Evolutionary conservation across 2,888 invertebrate species (phyloP), one percentile per base, ranked within the genome.

Genomic region (Acanthacorydalis orientalis): DNA sequence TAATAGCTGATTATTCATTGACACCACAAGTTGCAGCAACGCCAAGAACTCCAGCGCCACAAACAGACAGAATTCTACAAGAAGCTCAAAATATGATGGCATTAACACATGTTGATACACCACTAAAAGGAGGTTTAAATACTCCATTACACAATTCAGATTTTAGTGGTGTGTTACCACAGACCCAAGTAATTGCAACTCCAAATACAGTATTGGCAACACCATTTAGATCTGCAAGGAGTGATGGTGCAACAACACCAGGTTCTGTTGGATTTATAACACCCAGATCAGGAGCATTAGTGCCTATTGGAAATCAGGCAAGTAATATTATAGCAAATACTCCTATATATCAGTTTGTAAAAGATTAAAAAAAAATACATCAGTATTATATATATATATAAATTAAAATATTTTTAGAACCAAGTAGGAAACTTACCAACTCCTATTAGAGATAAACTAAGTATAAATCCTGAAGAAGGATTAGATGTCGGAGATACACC

Each of bases 41-140:
- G 15, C 91, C 93, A 1, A 75, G 93, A 49, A 95, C 95, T 1
- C 92, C 93, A 2, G 82, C 86, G 1, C 80, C 78, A 4, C 78
- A 80, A 48, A 84, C 84, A 10, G 92, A 95, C 66, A 77, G 79
- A 54, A 80, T 85, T 52, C 73, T 87, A 51, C 83, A 95, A 78
- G 97, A 97, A 68, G 97, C 97, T 0, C 95, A 97, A 66, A 97
- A 98, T 62, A 87, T 98, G 60, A 93, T 98, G 89, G 96, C 97
- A 0, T 69, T 98, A 15, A 91, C 92, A 0, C 95, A 97, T 64
- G 93, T 95, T 1, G 97, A 98, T 60, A 98, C 97, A 0, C 97
- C 97, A 0, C 69, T 98, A 14, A 96, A 96, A 64, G 87, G 97
- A 43, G 98, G 98, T 0, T 61, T 89, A 23, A 98, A 98, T 64